A percentile compares a stretch with the other conserved stretches of the same genome.
Conservation (phyloP, 2,113 vertebrate genomes). For the Emydocephalus ijimae region DNA sequence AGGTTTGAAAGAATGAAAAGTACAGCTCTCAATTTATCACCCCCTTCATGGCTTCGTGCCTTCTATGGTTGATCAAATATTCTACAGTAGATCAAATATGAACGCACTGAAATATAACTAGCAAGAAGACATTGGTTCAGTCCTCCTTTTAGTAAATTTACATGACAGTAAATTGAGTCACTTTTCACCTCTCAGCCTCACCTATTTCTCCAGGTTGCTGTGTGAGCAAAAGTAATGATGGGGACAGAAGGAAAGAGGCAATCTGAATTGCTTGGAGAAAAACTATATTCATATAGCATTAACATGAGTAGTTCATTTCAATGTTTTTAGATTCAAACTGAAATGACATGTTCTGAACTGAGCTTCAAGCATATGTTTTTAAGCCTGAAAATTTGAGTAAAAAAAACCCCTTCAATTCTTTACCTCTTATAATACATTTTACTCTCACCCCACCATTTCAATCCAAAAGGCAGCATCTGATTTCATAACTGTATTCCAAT, state of each 20-base stretch:
- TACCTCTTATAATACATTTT: not conserved
- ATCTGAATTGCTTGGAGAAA: not conserved
- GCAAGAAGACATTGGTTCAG: not conserved
- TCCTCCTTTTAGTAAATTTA: not conserved
- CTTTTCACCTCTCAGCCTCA: not conserved
- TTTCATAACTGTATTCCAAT: not conserved
- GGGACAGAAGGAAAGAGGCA: not conserved
- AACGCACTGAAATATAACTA: not conserved
- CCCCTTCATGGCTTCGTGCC: not conserved
- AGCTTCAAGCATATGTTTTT: not conserved
- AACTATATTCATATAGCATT: not conserved
- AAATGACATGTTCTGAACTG: not conserved
- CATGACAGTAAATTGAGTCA: not conserved
- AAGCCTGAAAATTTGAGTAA: not conserved
- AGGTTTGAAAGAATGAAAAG: not conserved
- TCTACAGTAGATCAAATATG: not conserved
- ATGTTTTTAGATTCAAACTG: not conserved
- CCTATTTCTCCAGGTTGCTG: not conserved
- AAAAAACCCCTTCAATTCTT: not conserved
- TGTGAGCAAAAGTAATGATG: not conserved
- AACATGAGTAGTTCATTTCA: not conserved
- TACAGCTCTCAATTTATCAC: not conserved
- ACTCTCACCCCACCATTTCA: not conserved
- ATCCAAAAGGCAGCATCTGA: not conserved
- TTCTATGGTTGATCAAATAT: not conserved